A percentile compares a stretch with the other conserved stretches of the same genome.
Conservation (phyloP, 1,140 invertebrate species). For the Eueides isabella region DNA sequence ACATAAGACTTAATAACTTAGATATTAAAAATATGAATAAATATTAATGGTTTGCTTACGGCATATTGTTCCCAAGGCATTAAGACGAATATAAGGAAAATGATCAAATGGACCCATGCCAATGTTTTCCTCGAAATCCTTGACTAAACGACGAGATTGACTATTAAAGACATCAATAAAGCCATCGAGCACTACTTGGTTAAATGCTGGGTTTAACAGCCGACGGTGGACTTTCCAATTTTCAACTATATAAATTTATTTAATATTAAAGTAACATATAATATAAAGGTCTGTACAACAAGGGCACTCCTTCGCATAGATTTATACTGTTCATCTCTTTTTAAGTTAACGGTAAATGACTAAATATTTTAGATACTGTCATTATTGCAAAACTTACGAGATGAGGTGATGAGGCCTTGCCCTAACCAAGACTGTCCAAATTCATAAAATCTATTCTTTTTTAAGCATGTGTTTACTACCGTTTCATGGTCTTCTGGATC, state of each 20-base stretch:
- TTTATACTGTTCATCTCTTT: no score
- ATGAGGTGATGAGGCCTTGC: slow-evolving; percentile 58
- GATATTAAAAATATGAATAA: not conserved
- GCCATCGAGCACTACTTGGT: slow-evolving; percentile 93
- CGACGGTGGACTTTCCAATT: slow-evolving; percentile 76
- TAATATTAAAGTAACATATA: no score
- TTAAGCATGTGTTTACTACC: slow-evolving; percentile 52
- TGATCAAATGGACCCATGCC: slow-evolving; percentile 86
- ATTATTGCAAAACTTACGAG: slow-evolving; percentile 42
- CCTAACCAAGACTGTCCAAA: slow-evolving; percentile 61
- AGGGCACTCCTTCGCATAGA: no score
- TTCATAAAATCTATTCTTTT: slow-evolving; percentile 58
- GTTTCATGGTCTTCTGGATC: slow-evolving; percentile 62
- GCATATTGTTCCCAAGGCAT: slow-evolving; percentile 93
- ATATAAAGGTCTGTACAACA: no score
- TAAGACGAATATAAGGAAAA: slow-evolving; percentile 89
- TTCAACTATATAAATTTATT: slow-evolving; percentile 48
- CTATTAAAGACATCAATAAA: slow-evolving; percentile 93
- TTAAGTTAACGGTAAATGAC: no score
- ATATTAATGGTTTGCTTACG: slow-evolving; percentile 83
- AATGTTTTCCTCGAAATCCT: slow-evolving; percentile 85
- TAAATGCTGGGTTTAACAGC: slow-evolving; percentile 94
- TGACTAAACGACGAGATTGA: slow-evolving; percentile 86
- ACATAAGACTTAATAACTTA: no score
- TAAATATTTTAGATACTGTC: not conserved